These are phyloP conservation scores for Callinectes sapidus DNA, from an alignment of 2,888 invertebrate species.

Conservation along the genomic window DNA sequence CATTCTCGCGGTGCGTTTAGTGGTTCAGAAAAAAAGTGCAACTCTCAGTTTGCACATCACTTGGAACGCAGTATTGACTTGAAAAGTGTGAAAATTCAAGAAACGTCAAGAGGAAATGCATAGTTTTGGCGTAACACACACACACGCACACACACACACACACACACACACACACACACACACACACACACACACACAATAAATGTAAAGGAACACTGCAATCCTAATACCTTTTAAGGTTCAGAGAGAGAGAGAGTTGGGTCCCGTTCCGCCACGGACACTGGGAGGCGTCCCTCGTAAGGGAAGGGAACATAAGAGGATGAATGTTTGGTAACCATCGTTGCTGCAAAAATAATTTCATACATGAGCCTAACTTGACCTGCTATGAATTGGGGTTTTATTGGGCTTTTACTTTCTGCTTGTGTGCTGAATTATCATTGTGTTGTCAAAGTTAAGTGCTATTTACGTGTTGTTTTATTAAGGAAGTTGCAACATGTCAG, in stretches of 20 bases:
- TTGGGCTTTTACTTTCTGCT: background rate
- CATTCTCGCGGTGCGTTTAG: too few species aligned
- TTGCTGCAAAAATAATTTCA: background rate
- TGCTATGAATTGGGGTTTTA: background rate
- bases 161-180: slow-evolving; percentile 11
- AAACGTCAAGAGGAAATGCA: background rate
- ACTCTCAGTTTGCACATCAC: background rate
- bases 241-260: background rate
- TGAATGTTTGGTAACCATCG: background rate
- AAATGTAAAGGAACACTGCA: background rate
- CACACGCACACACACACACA: slow-evolving; percentile 8
- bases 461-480: background rate
- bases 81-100: background rate
- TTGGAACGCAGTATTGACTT: background rate
- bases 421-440: background rate
- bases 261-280: background rate
- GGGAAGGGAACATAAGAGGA: background rate
- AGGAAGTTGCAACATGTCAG: background rate
- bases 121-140: background rate
- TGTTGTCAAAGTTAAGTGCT: background rate
- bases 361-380: background rate
- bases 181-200: slow-evolving; percentile 22
- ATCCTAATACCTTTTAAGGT: slow-evolving; percentile 1
- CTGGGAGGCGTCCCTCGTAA: background rate
- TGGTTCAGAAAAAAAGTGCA: too few species aligned